Evolutionary conservation across 2,113 vertebrate species (phyloP), one percentile per base, ranked within the genome.

Genomic region (Prinia subflava): DNA sequence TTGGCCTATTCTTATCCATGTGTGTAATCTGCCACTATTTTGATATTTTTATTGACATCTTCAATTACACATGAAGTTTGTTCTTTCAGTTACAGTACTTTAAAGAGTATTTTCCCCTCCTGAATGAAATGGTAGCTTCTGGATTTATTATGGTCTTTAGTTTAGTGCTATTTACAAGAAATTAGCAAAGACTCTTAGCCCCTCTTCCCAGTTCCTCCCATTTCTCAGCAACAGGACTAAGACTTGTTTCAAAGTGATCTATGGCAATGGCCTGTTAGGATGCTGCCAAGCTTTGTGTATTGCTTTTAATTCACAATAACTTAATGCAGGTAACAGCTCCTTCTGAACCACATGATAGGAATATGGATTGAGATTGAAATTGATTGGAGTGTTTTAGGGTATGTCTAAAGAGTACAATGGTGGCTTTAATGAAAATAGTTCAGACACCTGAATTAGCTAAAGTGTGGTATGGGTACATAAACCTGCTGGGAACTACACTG

Each of bases 271-370:
- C 35, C 27, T 80, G 21, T 75, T 33, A 93, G 44, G 21, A 89
- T 83, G 71, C 28, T 62, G 88, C 41, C 73, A 84, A 71, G 73
- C 56, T 94, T 70, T 71, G 41, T 30, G 37, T 60, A 96, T 87
- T 90, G 94, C 95, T 97, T 95, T 96, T 93, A 90, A 90, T 60
- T 90, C 88, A 81, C 64, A 64, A 71, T 89, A 92, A 75, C 77
- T 81, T 89, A 92, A 95, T 89, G 69, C 49, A 75, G n/a, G 74
- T 68, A 95, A 71, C 73, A 92, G 83, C 56, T 83, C 85, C 78
- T 92, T 93, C 88, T 88, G 50, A 83, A 63, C 75, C 71, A n/a
- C 70, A 77, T 8, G 82, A 95, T 39, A 78, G 31, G 56, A 90
- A 56, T 83, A 93, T 78, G 76, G 71, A 93, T 64, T 67, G 56